These are phyloP conservation scores for Strongylocentrotus purpuratus DNA, from an alignment of 35 echinoderm and acorn worm species.

Conservation along the genomic window DNA sequence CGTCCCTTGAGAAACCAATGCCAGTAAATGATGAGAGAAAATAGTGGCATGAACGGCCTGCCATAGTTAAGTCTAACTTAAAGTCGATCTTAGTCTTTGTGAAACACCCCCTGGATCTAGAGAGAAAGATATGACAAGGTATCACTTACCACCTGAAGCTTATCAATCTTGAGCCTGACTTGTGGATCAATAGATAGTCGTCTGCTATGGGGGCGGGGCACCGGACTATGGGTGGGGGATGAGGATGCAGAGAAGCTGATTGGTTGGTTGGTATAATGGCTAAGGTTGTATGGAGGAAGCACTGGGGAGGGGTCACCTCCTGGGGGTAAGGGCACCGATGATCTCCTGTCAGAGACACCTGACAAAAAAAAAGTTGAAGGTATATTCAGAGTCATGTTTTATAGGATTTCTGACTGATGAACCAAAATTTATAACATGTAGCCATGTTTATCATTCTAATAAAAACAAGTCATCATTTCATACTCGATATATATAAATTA, in stretches of 20 bases:
- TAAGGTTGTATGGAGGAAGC: constrained; percentile 44
- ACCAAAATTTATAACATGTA: too few relatives aligned
- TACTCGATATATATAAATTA: too few relatives aligned
- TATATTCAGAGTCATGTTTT: too few relatives aligned
- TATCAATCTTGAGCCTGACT: constrained; percentile 81
- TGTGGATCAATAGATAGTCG: constrained; percentile 84
- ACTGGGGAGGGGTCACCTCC: constrained; percentile 61
- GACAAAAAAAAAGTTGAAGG: not conserved
- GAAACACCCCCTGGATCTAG: too few relatives aligned
- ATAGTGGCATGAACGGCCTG: too few relatives aligned
- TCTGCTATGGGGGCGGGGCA: constrained; percentile 52
- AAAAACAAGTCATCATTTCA: too few relatives aligned
- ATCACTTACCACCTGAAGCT: constrained; percentile 90
- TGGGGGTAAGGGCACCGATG: constrained; percentile 19
- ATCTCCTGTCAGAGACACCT: constrained; percentile 30
- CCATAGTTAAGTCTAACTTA: too few relatives aligned
- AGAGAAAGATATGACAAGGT: not conserved
- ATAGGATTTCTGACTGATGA: too few relatives aligned
- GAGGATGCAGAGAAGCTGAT: constrained; percentile 19
- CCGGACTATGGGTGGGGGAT: constrained; percentile 23
- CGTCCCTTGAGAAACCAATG: too few relatives aligned
- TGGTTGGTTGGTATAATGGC: constrained; percentile 15
- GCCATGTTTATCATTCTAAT: too few relatives aligned
- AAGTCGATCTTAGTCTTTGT: too few relatives aligned
- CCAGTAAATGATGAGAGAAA: too few relatives aligned